phyloP scores from a whole-genome alignment of 2,113 vertebrate genomes.

The Petaurus breviceps region DNA sequence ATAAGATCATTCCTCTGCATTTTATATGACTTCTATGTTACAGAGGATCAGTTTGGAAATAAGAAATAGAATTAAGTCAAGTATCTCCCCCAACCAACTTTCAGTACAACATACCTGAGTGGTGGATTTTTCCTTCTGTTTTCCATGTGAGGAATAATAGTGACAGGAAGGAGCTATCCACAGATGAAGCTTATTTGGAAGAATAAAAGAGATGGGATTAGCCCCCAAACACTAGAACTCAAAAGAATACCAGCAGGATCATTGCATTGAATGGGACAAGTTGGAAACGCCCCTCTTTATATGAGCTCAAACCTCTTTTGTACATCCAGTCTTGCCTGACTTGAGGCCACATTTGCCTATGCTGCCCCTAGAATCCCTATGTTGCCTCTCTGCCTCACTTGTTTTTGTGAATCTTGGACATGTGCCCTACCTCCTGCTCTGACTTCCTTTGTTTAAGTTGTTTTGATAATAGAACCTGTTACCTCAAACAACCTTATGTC shows the following conservation, averaged over 20 bases:
- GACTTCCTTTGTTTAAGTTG: not conserved
- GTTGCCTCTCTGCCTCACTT: not conserved
- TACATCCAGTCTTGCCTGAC: not conserved
- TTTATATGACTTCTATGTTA: not conserved
- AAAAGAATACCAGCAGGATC: not conserved
- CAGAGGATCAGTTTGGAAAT: constrained; percentile 12
- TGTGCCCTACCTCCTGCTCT: not conserved
- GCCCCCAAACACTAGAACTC: not conserved
- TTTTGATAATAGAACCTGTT: not conserved
- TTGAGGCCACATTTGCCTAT: not conserved
- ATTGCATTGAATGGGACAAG: not conserved
- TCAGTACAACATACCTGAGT: not conserved
- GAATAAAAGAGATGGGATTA: not conserved
- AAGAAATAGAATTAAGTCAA: constrained; percentile 8
- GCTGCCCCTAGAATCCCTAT: not conserved
- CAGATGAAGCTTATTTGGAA: not conserved
- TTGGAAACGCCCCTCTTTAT: not conserved
- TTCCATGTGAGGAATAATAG: not conserved
- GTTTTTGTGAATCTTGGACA: not conserved
- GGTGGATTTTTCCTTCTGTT: not conserved
- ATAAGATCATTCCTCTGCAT: not conserved
- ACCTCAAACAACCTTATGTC: not conserved
- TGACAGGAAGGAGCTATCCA: not conserved
- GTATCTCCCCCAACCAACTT: not conserved
- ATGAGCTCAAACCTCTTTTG: not conserved